A percentile compares a stretch with the other conserved stretches of the same genome.
Conservation (phyloP, 2,888 invertebrate species). For the Drosophila subsilvestris region DNA sequence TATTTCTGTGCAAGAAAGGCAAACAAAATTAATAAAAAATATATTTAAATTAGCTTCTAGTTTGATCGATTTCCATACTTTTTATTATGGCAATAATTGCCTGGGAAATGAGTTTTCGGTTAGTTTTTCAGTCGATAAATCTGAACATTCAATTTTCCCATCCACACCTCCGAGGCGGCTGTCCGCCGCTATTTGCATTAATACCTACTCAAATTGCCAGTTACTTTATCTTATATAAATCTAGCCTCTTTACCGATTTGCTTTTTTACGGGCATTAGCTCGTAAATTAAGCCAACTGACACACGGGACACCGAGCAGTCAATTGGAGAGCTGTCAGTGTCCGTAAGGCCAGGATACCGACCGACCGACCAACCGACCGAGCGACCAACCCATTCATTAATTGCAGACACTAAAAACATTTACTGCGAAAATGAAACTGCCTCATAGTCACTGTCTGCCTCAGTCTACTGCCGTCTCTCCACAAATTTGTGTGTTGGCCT, state of each 20-base stretch:
- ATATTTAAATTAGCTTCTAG: not conserved
- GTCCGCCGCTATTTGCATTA: slow-evolving; percentile 10
- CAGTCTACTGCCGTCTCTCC: not conserved
- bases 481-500: slow-evolving; percentile 15
- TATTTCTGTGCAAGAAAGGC: not conserved
- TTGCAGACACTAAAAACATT: slow-evolving; percentile 36
- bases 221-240: slow-evolving; percentile 41
- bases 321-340: slow-evolving; percentile 30
- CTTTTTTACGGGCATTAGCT: slow-evolving; percentile 21
- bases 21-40: not conserved
- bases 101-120: not conserved
- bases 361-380: not conserved
- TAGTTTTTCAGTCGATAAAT: slow-evolving; percentile 12
- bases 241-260: slow-evolving; percentile 31
- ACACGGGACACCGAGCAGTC: slow-evolving; percentile 22
- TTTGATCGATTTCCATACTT: not conserved
- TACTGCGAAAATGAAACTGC: slow-evolving; percentile 15
- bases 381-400: slow-evolving; percentile 17
- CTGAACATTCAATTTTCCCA: slow-evolving; percentile 10
- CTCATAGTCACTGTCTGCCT: slow-evolving; percentile 7
- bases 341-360: not conserved
- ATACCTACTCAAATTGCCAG: slow-evolving; percentile 22
- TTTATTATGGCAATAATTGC: not conserved
- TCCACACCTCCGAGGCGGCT: slow-evolving; percentile 16
- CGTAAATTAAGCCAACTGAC: slow-evolving; percentile 40